A percentile compares a stretch with the other conserved stretches of the same genome.
phyloP scores from a whole-genome alignment of 2,113 vertebrate species.

The Condylura cristata region DNA sequence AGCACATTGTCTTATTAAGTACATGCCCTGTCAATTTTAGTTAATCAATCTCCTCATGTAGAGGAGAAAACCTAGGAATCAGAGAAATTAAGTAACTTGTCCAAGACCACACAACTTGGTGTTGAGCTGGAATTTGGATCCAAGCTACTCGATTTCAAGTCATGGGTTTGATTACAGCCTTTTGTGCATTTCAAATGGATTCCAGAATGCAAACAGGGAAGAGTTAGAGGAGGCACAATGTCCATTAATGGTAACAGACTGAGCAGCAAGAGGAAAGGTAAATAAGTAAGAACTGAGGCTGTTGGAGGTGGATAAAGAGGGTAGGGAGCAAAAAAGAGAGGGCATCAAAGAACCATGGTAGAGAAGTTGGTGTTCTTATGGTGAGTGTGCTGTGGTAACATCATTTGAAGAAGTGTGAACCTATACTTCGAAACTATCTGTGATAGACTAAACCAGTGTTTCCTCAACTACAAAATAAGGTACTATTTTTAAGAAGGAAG shows the following conservation, averaged over 20 bases:
- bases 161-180: background rate
- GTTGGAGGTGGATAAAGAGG: no score
- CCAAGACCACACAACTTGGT: background rate
- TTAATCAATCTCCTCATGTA: background rate
- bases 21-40: background rate
- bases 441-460: no score
- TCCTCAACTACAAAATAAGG: no score
- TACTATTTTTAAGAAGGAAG: no score
- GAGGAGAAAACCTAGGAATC: slow-evolving; percentile 8
- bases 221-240: background rate
- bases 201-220: background rate
- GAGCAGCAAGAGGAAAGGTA: background rate
- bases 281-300: background rate
- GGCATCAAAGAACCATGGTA: no score
- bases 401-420: no score
- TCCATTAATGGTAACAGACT: background rate
- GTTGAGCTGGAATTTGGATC: background rate
- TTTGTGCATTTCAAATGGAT: background rate
- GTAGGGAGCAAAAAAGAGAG: no score
- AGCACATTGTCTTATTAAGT: background rate
- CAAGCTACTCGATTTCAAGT: background rate
- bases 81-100: background rate
- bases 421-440: no score
- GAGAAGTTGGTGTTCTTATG: no score
- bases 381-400: no score